Evolutionary conservation across 1,140 invertebrate species (phyloP), one percentile per base, ranked within the genome.

Genomic region (Pararge aegeria): DNA sequence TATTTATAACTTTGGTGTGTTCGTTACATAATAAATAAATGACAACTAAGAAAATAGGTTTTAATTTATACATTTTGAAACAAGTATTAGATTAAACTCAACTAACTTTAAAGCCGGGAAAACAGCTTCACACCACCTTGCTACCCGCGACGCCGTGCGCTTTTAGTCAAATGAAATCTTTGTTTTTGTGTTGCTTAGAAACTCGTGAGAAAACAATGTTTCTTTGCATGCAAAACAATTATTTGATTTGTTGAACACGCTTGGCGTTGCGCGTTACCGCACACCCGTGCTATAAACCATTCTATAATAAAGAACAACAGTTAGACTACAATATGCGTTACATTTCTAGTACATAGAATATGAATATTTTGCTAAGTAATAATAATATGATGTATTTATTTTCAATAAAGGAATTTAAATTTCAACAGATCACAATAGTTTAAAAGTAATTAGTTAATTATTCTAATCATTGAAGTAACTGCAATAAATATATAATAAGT

Each of bases 1-100:
- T 79, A 76, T 78, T 80, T 74, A 82, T 88, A 87, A 87, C 83
- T 89, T 89, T 89, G 86, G 86, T 89, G 81, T 89, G 68, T 85
- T 81, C 81, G 83, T 84, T 83, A 86, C 85, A 87, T 81, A 86
- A 86, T 81, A 87, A 86, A 87, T 84, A 85, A 81, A 78, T 66
- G 68, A 81, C 70, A 80, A 78, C 71, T 80, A 85, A 79, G 60
- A 69, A 80, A 71, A 68, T 68, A 57, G 48, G 49, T 57, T 57
- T 57, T 55, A 34, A 34, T 34, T 61, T 20, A 50, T 56, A 62
- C 60, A 62, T 62, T 37, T 52, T 63, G 16, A 63, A 63, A 56
- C 50, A 57, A 61, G 54, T 55, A 42, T 55, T 58, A 60, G 51
- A 65, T 64, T 7, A 46, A 68, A 72, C 53, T 57, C 61, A 68